These are phyloP conservation scores for Thera britannica DNA, from an alignment of 2,888 invertebrate genomes.

Conservation along the genomic window DNA sequence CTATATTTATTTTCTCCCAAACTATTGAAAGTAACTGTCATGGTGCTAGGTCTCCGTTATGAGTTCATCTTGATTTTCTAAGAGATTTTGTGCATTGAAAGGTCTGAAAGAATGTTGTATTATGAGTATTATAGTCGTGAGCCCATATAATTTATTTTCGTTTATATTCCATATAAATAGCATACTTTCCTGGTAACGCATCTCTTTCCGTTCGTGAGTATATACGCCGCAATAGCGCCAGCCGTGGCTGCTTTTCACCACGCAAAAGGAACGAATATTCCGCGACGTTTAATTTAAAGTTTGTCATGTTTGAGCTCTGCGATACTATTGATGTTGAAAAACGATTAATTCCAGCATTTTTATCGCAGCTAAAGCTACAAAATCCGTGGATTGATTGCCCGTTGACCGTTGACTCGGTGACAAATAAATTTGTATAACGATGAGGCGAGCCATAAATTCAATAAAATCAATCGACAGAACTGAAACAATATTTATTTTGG, in stretches of 20 bases:
- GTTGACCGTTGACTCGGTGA: slow-evolving; percentile 44
- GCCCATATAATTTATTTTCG: no score
- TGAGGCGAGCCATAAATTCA: slow-evolving; percentile 52
- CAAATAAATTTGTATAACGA: slow-evolving; percentile 53
- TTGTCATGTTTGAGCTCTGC: slow-evolving; percentile 16
- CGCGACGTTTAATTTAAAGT: slow-evolving; percentile 15
- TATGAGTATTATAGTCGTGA: no score
- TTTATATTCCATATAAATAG: no score
- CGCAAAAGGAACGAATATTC: slow-evolving; percentile 9
- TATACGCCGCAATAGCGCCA: not conserved
- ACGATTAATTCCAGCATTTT: slow-evolving; percentile 31
- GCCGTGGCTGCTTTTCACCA: not conserved
- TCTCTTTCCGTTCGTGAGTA: not conserved
- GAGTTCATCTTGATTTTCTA: no score
- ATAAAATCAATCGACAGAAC: slow-evolving; percentile 50
- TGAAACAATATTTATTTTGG: slow-evolving; percentile 34
- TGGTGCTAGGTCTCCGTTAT: no score
- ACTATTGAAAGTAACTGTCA: no score
- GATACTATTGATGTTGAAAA: slow-evolving; percentile 22
- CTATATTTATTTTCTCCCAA: no score
- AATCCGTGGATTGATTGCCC: slow-evolving; percentile 40
- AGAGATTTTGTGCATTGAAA: no score
- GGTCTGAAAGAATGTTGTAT: no score
- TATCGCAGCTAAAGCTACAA: slow-evolving; percentile 37
- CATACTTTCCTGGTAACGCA: no score